These are phyloP conservation scores for Lingula anatina DNA, from an alignment of 2,888 invertebrate genomes.

Conservation along the genomic window DNA sequence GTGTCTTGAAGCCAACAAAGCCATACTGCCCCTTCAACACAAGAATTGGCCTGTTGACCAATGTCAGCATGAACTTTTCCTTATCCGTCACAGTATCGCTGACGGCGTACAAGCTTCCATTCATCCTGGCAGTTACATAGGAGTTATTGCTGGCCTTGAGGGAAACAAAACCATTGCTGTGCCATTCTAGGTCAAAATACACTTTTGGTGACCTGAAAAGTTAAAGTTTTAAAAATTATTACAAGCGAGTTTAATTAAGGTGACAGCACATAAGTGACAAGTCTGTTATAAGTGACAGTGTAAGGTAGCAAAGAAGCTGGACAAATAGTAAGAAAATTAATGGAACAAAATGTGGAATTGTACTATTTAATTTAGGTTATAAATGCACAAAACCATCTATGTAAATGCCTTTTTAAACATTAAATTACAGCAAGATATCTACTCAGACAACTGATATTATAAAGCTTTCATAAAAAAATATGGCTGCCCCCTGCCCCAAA, in stretches of 20 bases:
- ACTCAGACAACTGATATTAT: too few relatives aligned
- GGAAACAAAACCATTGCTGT: constrained; percentile 83
- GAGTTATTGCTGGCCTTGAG: constrained; percentile 92
- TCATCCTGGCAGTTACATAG: constrained; percentile 88
- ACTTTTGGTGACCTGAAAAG: constrained; percentile 21
- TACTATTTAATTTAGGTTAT: too few relatives aligned
- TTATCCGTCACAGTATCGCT: constrained; percentile 76
- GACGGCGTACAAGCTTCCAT: constrained; percentile 88
- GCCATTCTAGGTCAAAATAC: constrained; percentile 87
- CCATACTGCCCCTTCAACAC: constrained; percentile 94
- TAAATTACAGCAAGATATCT: too few relatives aligned
- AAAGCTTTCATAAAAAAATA: too few relatives aligned
- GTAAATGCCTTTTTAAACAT: too few relatives aligned
- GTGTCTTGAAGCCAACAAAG: constrained; percentile 84
- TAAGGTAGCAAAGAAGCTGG: not conserved
- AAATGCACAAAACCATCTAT: too few relatives aligned
- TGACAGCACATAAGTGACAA: not conserved
- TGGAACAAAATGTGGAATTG: too few relatives aligned
- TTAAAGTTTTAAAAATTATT: not conserved
- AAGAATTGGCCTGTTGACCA: constrained; percentile 71
- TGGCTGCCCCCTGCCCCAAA: too few relatives aligned
- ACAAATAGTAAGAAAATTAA: too few relatives aligned
- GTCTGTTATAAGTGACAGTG: not conserved
- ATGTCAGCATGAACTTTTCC: constrained; percentile 80
- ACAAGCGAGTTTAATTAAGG: not conserved